Evolutionary conservation across 2,888 invertebrate genomes (phyloP).

Genomic region (Synanthedon vespiformis): DNA sequence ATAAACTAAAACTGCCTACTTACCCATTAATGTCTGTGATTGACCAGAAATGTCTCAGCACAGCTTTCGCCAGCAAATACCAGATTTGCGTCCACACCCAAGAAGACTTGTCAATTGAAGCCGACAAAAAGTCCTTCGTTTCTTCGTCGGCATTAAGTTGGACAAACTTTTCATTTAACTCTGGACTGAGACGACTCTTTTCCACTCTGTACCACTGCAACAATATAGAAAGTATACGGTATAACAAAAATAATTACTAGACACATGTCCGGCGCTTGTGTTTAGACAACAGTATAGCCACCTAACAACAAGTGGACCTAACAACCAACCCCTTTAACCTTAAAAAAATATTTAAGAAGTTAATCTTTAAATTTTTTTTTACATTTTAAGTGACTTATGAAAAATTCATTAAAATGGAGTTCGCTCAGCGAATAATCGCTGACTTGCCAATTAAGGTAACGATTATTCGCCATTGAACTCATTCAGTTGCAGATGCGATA

Average conservation of each 20-base stretch:
- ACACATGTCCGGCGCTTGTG: too few relatives aligned
- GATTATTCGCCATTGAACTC: too few relatives aligned
- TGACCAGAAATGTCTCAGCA: conserved; percentile 91
- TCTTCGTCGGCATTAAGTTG: conserved; percentile 78
- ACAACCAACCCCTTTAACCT: too few relatives aligned
- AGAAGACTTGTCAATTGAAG: conserved; percentile 83
- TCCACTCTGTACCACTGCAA: conserved; percentile 82
- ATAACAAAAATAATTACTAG: not conserved
- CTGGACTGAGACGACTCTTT: conserved; percentile 59
- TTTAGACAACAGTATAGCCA: too few relatives aligned
- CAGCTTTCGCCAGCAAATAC: conserved; percentile 87
- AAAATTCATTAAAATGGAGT: too few relatives aligned
- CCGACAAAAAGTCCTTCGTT: conserved; percentile 78
- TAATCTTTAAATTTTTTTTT: too few relatives aligned
- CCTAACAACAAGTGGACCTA: too few relatives aligned
- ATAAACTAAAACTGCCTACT: conserved; percentile 33
- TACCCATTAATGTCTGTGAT: conserved; percentile 96
- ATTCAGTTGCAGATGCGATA: too few relatives aligned
- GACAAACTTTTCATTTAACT: conserved; percentile 71
- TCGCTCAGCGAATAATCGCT: too few relatives aligned
- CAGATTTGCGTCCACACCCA: conserved; percentile 91
- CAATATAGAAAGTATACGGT: conserved; percentile 11
- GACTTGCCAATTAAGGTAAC: too few relatives aligned
- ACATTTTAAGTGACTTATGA: too few relatives aligned
- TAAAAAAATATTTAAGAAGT: too few relatives aligned